A percentile compares a stretch with the other conserved stretches of the same genome.
phyloP scores from a whole-genome alignment of 2,113 vertebrate genomes.

The Bungarus multicinctus region DNA sequence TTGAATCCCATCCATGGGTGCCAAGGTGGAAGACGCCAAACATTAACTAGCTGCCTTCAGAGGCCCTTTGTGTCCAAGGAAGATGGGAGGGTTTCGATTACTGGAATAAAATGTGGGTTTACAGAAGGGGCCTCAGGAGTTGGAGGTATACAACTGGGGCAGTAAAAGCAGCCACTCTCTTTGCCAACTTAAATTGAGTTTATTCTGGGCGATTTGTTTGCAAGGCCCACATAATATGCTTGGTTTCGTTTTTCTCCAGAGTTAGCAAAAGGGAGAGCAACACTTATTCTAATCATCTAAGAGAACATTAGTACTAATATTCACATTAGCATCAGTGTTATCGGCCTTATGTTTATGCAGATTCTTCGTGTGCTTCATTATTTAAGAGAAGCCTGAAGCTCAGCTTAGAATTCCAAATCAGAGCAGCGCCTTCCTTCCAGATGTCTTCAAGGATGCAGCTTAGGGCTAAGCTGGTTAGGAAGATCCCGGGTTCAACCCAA shows the following conservation, averaged over 20 bases:
- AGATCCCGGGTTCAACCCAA: not conserved
- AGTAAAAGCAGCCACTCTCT: not conserved
- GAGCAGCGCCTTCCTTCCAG: not conserved
- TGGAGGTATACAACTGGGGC: not conserved
- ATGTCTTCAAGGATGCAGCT: not conserved
- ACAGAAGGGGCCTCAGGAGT: not conserved
- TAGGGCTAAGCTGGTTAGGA: not conserved
- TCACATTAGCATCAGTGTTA: not conserved
- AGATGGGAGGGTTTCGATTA: not conserved
- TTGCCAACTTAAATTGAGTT: not conserved
- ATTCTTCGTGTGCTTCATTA: not conserved
- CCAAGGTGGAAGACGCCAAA: not conserved
- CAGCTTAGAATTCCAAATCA: not conserved
- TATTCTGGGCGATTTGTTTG: not conserved
- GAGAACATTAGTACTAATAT: not conserved
- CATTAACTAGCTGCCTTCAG: not conserved
- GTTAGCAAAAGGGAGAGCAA: not conserved
- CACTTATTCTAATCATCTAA: not conserved
- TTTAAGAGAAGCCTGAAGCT: not conserved
- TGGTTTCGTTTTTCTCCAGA: not conserved
- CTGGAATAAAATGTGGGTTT: not conserved
- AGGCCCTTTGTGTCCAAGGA: not conserved
- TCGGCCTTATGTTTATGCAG: not conserved
- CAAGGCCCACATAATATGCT: not conserved
- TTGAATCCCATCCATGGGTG: not conserved